These are phyloP conservation scores for Adoxophyes honmai DNA, from an alignment of 1,140 invertebrate genomes.

Conservation along the genomic window DNA sequence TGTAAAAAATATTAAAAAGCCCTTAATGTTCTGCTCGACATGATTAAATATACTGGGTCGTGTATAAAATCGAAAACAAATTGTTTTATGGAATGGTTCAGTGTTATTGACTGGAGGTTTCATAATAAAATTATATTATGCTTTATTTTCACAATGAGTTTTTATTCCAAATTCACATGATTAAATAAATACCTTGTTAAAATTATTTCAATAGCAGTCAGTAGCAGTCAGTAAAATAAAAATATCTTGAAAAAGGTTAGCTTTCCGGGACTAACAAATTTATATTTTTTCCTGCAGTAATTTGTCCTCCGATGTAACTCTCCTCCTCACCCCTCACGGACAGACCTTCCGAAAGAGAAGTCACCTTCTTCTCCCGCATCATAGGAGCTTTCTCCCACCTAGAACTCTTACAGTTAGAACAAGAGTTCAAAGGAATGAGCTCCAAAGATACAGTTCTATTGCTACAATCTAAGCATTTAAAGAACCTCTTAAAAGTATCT, in stretches of 20 bases:
- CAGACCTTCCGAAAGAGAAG: conserved; percentile 73
- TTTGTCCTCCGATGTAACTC: conserved; percentile 79
- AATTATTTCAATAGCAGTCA: conserved; percentile 18
- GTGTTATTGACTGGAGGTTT: conserved; percentile 74
- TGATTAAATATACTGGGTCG: conserved; percentile 53
- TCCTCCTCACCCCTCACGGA: conserved; percentile 87
- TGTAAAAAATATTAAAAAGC: conserved; percentile 69
- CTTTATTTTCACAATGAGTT: conserved; percentile 72
- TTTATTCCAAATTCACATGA: conserved; percentile 39
- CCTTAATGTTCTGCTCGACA: conserved; percentile 53
- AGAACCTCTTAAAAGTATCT: conserved; percentile 92
- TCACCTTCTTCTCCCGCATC: conserved; percentile 84
- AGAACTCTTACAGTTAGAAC: conserved; percentile 85
- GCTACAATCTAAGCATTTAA: conserved; percentile 91
- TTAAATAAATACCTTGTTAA: conserved; percentile 15
- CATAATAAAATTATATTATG: conserved; percentile 77
- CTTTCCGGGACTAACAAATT: conserved; percentile 82
- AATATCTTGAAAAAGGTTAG: conserved; percentile 21
- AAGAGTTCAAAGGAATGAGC: conserved; percentile 85
- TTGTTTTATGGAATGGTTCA: conserved; percentile 72
- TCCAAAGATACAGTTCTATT: conserved; percentile 89
- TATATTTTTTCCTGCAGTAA: conserved; percentile 79
- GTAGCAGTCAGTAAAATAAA: conserved; percentile 18
- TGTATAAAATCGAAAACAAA: conserved; percentile 65
- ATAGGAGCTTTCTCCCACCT: conserved; percentile 89